A percentile compares a stretch with the other conserved stretches of the same genome.
phyloP scores from a whole-genome alignment of 2,113 vertebrate species.

The Solea senegalensis region DNA sequence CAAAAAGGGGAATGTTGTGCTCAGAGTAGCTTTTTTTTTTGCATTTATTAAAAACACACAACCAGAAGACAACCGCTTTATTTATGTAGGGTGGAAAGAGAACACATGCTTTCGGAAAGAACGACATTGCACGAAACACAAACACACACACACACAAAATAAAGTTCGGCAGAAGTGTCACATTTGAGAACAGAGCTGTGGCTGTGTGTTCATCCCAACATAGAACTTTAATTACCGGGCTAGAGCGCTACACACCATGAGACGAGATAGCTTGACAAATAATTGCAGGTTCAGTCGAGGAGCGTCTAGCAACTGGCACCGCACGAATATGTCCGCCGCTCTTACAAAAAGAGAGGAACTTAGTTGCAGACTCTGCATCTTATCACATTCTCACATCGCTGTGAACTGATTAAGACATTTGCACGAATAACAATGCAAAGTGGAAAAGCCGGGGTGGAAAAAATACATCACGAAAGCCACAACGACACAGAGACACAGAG shows the following conservation, averaged over 20 bases:
- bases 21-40: constrained; percentile 21
- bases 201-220: constrained; percentile 64
- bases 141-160: not conserved
- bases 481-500: not conserved
- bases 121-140: not conserved
- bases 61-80: constrained; percentile 16
- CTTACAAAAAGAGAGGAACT: constrained; percentile 32
- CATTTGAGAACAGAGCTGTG: constrained; percentile 29
- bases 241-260: constrained; percentile 57
- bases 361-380: constrained; percentile 46
- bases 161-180: constrained; percentile 31
- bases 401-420: constrained; percentile 57
- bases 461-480: constrained; percentile 23
- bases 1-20: constrained; percentile 39
- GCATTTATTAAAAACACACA: constrained; percentile 22
- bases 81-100: constrained; percentile 18
- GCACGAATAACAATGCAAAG: constrained; percentile 35
- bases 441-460: constrained; percentile 43
- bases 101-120: constrained; percentile 12
- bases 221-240: constrained; percentile 76
- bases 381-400: constrained; percentile 64
- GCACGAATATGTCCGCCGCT: constrained; percentile 48
- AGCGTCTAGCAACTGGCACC: constrained; percentile 55
- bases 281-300: constrained; percentile 73
- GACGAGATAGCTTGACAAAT: constrained; percentile 75